phyloP scores from a whole-genome alignment of 2,113 vertebrate genomes.

The Abramis brama region DNA sequence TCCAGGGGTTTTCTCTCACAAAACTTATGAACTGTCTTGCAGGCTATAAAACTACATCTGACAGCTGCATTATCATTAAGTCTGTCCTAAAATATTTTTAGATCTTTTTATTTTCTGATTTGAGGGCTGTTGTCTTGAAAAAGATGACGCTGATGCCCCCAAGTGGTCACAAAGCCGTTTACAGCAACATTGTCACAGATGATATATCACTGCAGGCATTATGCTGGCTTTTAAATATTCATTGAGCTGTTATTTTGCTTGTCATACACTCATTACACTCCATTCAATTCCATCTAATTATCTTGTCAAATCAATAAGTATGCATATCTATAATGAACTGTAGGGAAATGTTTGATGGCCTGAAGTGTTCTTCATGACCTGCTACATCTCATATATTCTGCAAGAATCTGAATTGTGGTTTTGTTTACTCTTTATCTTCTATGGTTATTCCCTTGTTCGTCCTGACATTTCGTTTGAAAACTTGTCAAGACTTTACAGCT shows the following conservation, averaged over 20 bases:
- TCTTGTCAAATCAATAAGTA: background rate
- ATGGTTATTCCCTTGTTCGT: background rate
- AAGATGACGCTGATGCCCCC: slow-evolving; percentile 13
- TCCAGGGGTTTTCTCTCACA: background rate
- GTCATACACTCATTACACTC: background rate
- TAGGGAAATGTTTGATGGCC: background rate
- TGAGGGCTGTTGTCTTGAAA: background rate
- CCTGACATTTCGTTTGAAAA: background rate
- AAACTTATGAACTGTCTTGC: background rate
- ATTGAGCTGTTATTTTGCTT: background rate
- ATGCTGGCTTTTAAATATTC: background rate
- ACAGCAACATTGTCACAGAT: background rate
- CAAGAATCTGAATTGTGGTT: background rate
- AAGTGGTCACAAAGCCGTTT: background rate
- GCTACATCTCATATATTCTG: background rate
- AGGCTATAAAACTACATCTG: background rate
- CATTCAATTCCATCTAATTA: background rate
- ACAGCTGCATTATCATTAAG: slow-evolving; percentile 2
- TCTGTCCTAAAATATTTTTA: slow-evolving; percentile 1
- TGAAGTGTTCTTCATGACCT: background rate
- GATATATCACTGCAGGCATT: background rate
- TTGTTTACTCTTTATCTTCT: background rate
- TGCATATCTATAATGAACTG: background rate
- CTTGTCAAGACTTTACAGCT: background rate
- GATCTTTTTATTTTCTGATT: background rate